Conservation (phyloP, 2,888 invertebrate genomes). For the Dryadula phaetusa region DNA sequence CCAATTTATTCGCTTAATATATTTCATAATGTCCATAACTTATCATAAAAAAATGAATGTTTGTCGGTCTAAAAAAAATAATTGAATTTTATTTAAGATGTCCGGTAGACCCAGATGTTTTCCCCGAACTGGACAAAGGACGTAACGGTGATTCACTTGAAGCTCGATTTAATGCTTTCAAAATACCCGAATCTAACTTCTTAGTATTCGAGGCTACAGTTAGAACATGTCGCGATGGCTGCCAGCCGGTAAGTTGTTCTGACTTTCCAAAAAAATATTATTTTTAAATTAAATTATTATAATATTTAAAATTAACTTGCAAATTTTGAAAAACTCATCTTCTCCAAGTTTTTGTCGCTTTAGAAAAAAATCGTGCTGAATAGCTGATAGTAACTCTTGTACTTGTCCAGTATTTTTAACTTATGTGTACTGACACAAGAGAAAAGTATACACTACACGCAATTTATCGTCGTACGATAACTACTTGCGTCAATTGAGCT, state of each 20-base stretch:
- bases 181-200: constrained; percentile 97
- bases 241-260: constrained; percentile 88
- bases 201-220: constrained; percentile 97
- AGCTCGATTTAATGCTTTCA: constrained; percentile 96
- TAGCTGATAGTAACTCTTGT: not conserved
- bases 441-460: not conserved
- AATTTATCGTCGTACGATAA: constrained; percentile 22
- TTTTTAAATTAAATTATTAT: not conserved
- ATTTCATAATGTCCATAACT: no score
- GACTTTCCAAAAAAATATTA: not conserved
- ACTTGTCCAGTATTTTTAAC: not conserved
- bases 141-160: constrained; percentile 94
- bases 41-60: no score
- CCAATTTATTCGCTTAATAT: no score
- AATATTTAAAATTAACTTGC: not conserved
- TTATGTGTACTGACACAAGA: not conserved
- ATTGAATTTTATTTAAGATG: constrained; percentile 84
- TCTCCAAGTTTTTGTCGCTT: no score
- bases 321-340: no score
- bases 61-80: not conserved
- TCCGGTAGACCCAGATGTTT: constrained; percentile 95
- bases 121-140: constrained; percentile 94
- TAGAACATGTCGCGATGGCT: constrained; percentile 93
- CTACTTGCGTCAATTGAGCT: constrained; percentile 30
- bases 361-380: no score